Evolutionary conservation across 30 jellyfish, hydroid and myxozoan species (phyloP).

Genomic region (Pelagia noctiluca): DNA sequence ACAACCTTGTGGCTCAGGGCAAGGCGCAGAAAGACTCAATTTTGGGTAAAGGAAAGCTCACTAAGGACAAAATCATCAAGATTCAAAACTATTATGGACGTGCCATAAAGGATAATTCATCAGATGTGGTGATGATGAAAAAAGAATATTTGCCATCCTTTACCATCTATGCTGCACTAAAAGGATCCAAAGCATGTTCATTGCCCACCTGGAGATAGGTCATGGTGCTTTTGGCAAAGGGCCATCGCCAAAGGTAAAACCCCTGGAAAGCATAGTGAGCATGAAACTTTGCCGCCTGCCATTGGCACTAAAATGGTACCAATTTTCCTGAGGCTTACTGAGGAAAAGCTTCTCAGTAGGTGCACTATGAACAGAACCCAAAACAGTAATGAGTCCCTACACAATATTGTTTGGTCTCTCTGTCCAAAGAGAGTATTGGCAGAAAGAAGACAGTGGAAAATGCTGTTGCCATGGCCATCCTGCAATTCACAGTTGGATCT

Average conservation of each 20-base stretch:
- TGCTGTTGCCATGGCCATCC: too few relatives aligned
- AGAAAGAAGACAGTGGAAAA: too few relatives aligned
- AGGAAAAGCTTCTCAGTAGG: too few relatives aligned
- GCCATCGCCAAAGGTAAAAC: constrained; percentile 36
- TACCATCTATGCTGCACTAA: background rate
- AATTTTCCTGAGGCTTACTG: constrained; percentile 1
- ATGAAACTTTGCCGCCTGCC: constrained; percentile 4
- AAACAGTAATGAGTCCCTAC: background rate
- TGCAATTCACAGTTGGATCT: too few relatives aligned
- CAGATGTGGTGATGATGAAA: background rate
- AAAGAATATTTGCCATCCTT: background rate
- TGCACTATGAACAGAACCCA: background rate
- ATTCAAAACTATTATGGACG: too few relatives aligned
- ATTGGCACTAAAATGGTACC: constrained; percentile 15
- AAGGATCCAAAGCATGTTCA: constrained; percentile 27
- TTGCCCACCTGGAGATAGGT: constrained; percentile 42
- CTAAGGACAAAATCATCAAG: too few relatives aligned
- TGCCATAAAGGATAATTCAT: too few relatives aligned
- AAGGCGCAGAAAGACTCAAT: too few relatives aligned
- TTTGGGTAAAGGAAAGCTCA: too few relatives aligned
- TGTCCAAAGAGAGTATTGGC: too few relatives aligned
- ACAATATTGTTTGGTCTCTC: background rate
- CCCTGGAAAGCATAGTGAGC: constrained; percentile 44
- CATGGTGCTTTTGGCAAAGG: constrained; percentile 53
- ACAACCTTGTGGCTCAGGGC: too few relatives aligned